Evolutionary conservation across 2,113 vertebrate genomes (phyloP).

Genomic region (Psittacara wagleri): DNA sequence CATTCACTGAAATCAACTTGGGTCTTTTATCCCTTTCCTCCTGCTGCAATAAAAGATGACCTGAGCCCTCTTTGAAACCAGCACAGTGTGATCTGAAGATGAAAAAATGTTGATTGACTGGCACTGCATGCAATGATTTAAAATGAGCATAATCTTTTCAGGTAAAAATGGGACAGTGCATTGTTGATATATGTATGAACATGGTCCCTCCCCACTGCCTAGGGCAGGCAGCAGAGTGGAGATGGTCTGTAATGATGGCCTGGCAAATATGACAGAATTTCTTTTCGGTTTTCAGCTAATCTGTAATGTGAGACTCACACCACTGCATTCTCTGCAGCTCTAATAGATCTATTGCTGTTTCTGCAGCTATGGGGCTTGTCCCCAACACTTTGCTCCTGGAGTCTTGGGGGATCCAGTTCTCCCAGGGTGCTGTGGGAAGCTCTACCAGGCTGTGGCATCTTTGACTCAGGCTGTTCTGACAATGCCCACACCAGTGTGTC

Average conservation of each 20-base stretch:
- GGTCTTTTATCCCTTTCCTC: conserved; percentile 8
- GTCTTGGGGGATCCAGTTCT: not conserved
- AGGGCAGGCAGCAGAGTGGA: not conserved
- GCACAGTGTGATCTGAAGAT: conserved; percentile 28
- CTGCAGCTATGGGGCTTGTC: not conserved
- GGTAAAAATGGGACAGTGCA: not conserved
- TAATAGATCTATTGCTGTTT: not conserved
- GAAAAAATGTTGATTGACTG: conserved; percentile 31
- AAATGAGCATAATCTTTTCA: conserved; percentile 40
- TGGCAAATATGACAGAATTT: not conserved
- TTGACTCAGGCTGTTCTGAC: not conserved
- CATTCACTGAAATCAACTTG: conserved; percentile 6
- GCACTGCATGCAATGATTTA: conserved; percentile 30
- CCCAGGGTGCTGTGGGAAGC: not conserved
- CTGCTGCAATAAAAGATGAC: not conserved
- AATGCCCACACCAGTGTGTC: not conserved
- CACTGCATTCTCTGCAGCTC: not conserved
- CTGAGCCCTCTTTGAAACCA: conserved; percentile 2
- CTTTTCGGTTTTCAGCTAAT: not conserved
- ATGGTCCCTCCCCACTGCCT: not conserved
- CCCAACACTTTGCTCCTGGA: rapidly evolving
- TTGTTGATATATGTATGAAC: not conserved
- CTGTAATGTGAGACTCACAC: not conserved
- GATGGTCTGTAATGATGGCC: not conserved
- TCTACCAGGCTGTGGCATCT: not conserved